These are phyloP conservation scores for Astur gentilis DNA, from an alignment of 2,113 vertebrate species.

Conservation along the genomic window DNA sequence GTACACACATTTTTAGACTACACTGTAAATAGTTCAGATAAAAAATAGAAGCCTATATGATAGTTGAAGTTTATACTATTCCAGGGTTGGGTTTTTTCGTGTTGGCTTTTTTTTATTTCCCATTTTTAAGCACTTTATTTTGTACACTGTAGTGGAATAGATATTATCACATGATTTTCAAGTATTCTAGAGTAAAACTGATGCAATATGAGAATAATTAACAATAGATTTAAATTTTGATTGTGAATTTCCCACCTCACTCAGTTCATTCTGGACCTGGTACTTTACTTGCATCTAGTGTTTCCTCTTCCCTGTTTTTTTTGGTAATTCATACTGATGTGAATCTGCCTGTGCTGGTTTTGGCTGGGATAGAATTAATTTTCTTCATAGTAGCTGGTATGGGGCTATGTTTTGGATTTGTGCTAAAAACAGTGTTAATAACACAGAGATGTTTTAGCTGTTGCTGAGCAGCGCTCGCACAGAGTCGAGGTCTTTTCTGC, in stretches of 20 bases:
- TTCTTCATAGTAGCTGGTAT: too few relatives aligned
- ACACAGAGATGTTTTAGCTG: too few relatives aligned
- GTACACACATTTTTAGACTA: neutral
- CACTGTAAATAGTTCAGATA: neutral
- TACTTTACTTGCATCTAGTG: neutral
- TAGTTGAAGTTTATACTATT: neutral
- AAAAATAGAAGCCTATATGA: neutral
- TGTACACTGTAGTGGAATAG: neutral
- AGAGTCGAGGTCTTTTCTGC: too few relatives aligned
- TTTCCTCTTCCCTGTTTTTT: neutral
- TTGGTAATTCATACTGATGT: neutral
- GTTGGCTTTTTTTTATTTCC: neutral
- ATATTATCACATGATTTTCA: too few relatives aligned
- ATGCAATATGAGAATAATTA: neutral
- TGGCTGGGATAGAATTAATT: too few relatives aligned
- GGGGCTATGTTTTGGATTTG: too few relatives aligned
- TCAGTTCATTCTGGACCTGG: neutral
- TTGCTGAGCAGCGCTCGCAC: fast-evolving
- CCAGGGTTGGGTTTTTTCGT: fast-evolving
- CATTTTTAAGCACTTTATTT: neutral
- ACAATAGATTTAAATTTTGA: neutral
- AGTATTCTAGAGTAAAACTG: neutral
- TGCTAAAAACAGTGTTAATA: too few relatives aligned
- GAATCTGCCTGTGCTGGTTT: neutral
- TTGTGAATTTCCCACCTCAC: neutral